Conservation (phyloP, 2,888 invertebrate genomes). For the Pharmacophagus antenor region DNA sequence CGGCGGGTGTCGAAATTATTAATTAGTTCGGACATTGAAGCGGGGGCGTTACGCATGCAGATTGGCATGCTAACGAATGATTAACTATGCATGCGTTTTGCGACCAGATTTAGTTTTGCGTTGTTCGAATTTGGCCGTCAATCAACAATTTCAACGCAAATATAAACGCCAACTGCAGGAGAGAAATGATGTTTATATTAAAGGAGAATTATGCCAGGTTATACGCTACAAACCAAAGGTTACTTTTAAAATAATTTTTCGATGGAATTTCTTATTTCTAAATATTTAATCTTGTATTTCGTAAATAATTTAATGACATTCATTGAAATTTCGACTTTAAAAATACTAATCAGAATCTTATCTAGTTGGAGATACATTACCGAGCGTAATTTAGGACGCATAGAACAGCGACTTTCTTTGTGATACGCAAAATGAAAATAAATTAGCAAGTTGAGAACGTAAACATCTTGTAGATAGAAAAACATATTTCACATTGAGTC, state of each 20-base stretch:
- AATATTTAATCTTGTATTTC: no score
- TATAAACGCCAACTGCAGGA: not conserved
- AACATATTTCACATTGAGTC: conserved; percentile 17
- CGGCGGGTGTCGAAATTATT: conserved; percentile 77
- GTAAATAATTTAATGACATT: no score
- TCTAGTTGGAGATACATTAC: no score
- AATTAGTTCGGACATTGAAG: conserved; percentile 66
- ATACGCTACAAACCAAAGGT: no score
- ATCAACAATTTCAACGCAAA: conserved; percentile 27
- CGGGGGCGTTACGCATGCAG: conserved; percentile 71
- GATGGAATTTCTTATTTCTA: no score
- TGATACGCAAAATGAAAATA: not conserved
- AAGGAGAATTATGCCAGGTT: not conserved
- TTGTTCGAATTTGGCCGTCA: conserved; percentile 30
- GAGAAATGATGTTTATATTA: not conserved
- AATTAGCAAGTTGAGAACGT: not conserved
- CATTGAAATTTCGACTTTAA: no score
- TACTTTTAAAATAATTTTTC: no score
- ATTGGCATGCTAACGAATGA: conserved; percentile 77
- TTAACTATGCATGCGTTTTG: conserved; percentile 70
- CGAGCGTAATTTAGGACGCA: no score
- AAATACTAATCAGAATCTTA: no score
- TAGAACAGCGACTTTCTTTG: no score
- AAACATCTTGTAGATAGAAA: conserved; percentile 8
- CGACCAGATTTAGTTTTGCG: conserved; percentile 42